Evolutionary conservation across 2,113 vertebrate species (phyloP).

Genomic region (Sprattus sprattus): DNA sequence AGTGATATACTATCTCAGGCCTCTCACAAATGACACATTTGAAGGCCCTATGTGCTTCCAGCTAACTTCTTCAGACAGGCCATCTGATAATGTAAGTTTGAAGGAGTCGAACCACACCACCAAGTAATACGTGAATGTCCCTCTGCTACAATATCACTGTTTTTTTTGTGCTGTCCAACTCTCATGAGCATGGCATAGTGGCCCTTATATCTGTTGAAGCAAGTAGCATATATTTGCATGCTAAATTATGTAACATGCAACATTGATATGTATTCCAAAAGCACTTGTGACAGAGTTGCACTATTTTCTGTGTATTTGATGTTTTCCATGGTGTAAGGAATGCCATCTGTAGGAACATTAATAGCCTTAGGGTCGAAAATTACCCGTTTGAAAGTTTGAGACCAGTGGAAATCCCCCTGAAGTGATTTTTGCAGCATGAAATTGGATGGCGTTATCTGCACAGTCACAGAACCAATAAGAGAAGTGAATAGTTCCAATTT

Average conservation of each 20-base stretch:
- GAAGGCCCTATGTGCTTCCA: neutral
- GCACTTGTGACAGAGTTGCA: neutral
- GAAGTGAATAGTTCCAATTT: no score
- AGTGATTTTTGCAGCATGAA: neutral
- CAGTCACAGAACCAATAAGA: no score
- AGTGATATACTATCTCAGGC: neutral
- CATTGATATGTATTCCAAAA: neutral
- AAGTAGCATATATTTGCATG: neutral
- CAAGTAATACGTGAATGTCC: neutral
- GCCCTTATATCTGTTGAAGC: neutral
- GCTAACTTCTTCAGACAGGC: neutral
- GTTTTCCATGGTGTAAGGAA: neutral
- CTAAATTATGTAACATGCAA: neutral
- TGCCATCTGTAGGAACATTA: neutral
- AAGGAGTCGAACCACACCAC: neutral
- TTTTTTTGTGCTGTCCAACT: neutral
- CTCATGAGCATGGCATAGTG: neutral
- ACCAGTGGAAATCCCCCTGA: no score
- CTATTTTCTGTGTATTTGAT: neutral
- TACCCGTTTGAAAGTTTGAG: neutral
- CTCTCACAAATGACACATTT: constrained; percentile 13
- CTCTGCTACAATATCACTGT: neutral
- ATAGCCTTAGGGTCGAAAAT: neutral
- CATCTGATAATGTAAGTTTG: neutral
- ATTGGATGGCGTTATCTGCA: neutral